Evolutionary conservation across 2,113 vertebrate genomes (phyloP).

Genomic region (Salvelinus sp.): DNA sequence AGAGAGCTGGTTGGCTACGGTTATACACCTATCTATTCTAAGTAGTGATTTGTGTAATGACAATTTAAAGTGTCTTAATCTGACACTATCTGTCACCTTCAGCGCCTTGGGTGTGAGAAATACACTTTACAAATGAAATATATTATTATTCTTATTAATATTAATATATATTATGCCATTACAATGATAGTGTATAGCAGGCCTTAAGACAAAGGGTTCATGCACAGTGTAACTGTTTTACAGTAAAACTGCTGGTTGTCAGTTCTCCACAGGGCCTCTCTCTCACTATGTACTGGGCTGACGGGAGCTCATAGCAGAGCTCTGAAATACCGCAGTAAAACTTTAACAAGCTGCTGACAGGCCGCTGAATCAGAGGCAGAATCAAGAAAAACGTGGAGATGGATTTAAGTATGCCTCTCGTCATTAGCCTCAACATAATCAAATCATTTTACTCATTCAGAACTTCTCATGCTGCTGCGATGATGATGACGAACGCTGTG

Average conservation of each 20-base stretch:
- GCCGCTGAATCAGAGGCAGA: conserved; percentile 64
- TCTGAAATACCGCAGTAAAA: conserved; percentile 38
- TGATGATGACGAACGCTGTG: conserved; percentile 63
- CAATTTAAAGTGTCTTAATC: too few species aligned
- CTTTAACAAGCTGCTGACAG: conserved; percentile 76
- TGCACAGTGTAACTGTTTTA: too few species aligned
- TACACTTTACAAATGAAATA: too few species aligned
- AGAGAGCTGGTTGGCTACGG: too few species aligned
- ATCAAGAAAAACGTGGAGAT: conserved; percentile 71
- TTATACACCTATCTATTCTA: too few species aligned
- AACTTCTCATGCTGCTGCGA: conserved; percentile 56
- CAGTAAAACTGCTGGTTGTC: too few species aligned
- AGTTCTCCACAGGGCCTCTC: neutral
- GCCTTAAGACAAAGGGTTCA: too few species aligned
- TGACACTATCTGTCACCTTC: too few species aligned
- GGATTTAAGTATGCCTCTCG: conserved; percentile 71
- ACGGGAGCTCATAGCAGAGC: conserved; percentile 9
- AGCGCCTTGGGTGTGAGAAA: neutral
- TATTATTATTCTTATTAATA: too few species aligned
- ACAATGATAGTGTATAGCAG: too few species aligned
- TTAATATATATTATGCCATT: too few species aligned
- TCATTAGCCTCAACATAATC: conserved; percentile 79
- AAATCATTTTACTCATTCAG: conserved; percentile 77
- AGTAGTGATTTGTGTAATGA: too few species aligned
- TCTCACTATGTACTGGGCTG: conserved; percentile 34